Base-by-base conservation (phyloP, 2,113 vertebrate genomes). In the Monopterus albus region DNA sequence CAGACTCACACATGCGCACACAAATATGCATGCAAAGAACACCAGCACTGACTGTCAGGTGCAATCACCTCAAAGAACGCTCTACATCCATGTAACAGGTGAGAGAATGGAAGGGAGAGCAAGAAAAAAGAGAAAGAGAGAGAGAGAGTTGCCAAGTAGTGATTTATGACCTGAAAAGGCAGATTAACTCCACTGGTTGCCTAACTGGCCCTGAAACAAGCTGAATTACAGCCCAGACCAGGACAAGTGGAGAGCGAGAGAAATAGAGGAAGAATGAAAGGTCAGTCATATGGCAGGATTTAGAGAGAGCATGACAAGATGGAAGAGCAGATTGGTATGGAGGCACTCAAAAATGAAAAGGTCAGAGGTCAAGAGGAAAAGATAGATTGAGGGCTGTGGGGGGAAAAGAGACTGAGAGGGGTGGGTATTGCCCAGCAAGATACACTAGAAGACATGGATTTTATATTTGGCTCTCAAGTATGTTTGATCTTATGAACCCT, bases 201-300 rank as follows among this genome's bases (percentile, higher is more conserved):
- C 91, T 92, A 92, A 92, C 88, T 87, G 89, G 91, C 88, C 89
- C 89, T 91, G 91, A 92, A 92, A 92, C 88, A 92, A 83, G 85
- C 88, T 89, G 88, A 90, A 91, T 90, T 91, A 91, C 89, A 89
- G 78, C 85, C 81, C 47, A 74, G 83, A 87, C 83, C 80, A 83
- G 85, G 66, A 90, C 58, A 72, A 84, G 76, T 83, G 72, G 62
- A 84, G 75, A 79, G 74, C 67, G 65, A 79, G 75, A 87, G 78
- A 77, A 81, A 84, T 63, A 71, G 67, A 77, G 62, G 77, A 84
- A 79, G 82, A 89, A 87, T 83, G 85, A 81, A 88, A 91, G 90
- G 87, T 90, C 89, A 91, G 72, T 66, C 13, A 71, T 40, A 75
- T 81, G 84, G 78, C 72, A 76, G 59, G 77, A 87, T 45, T 84